phyloP scores from a whole-genome alignment of 2,888 invertebrate genomes.

The Heliconius cydno region DNA sequence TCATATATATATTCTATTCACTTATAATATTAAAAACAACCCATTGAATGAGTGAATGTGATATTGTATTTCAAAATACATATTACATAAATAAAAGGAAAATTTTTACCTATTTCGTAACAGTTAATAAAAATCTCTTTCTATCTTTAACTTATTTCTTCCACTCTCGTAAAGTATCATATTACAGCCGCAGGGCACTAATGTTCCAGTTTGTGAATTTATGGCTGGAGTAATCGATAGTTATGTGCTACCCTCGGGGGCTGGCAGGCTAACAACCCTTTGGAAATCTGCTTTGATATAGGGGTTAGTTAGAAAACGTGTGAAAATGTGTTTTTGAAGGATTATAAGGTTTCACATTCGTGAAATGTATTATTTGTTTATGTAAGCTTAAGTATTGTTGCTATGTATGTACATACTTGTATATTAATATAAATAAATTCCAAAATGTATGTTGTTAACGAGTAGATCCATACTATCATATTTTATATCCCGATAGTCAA shows the following conservation, averaged over 20 bases:
- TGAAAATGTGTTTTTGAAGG: constrained; percentile 11
- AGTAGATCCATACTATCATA: no score
- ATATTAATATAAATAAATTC: no score
- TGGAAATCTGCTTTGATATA: constrained; percentile 31
- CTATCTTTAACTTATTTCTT: constrained; percentile 28
- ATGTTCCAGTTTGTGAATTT: constrained; percentile 42
- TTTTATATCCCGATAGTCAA: no score
- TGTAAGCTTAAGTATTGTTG: background rate
- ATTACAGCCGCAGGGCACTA: constrained; percentile 39
- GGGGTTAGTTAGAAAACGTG: constrained; percentile 18
- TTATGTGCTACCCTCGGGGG: constrained; percentile 37
- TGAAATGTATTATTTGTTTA: background rate
- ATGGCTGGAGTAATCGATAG: constrained; percentile 42
- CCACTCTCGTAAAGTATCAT: constrained; percentile 38
- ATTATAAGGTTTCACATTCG: constrained; percentile 10
- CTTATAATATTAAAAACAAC: background rate
- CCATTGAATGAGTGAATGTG: background rate
- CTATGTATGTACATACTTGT: background rate
- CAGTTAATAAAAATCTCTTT: constrained; percentile 25
- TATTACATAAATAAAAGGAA: background rate
- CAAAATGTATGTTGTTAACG: no score
- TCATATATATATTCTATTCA: background rate
- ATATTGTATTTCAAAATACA: background rate
- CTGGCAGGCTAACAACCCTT: constrained; percentile 37
- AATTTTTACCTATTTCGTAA: background rate